Conservation (phyloP, 2,888 invertebrate species). For the Bembecia ichneumoniformis region DNA sequence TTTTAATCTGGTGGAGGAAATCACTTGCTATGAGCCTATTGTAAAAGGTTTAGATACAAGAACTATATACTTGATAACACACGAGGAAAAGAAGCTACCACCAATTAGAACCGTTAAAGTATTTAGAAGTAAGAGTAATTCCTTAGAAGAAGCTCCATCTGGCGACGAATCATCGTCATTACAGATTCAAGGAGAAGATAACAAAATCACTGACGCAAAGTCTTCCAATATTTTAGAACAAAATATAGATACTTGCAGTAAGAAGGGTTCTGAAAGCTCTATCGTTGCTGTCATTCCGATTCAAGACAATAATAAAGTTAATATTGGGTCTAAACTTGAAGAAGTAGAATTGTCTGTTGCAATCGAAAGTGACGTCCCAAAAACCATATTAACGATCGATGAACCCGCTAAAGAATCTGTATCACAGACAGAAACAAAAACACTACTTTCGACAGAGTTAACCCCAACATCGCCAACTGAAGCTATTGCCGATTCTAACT, state of each 20-base stretch:
- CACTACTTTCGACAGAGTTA: not conserved
- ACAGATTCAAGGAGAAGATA: slow-evolving; percentile 19
- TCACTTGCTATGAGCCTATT: slow-evolving; percentile 37
- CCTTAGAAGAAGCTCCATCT: slow-evolving; percentile 35
- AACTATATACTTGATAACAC: slow-evolving; percentile 78
- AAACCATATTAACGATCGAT: not conserved
- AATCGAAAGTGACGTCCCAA: not conserved
- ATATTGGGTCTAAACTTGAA: not conserved
- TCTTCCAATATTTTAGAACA: slow-evolving; percentile 27
- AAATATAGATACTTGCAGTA: not conserved
- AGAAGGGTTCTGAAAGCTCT: not conserved
- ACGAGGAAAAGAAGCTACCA: slow-evolving; percentile 78
- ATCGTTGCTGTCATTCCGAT: not conserved
- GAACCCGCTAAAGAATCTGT: not conserved
- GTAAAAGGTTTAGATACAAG: slow-evolving; percentile 45
- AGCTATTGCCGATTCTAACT: slow-evolving; percentile 20
- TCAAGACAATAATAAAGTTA: not conserved
- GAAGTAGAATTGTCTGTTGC: not conserved
- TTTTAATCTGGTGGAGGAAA: slow-evolving; percentile 41
- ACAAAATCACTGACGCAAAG: slow-evolving; percentile 33
- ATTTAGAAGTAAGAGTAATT: slow-evolving; percentile 76
- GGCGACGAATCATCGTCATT: slow-evolving; percentile 16
- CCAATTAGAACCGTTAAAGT: slow-evolving; percentile 72
- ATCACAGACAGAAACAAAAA: slow-evolving; percentile 2
- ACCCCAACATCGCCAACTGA: not conserved